Base-by-base conservation (phyloP, 2,888 invertebrate species). In the Protonemura montana region DNA sequence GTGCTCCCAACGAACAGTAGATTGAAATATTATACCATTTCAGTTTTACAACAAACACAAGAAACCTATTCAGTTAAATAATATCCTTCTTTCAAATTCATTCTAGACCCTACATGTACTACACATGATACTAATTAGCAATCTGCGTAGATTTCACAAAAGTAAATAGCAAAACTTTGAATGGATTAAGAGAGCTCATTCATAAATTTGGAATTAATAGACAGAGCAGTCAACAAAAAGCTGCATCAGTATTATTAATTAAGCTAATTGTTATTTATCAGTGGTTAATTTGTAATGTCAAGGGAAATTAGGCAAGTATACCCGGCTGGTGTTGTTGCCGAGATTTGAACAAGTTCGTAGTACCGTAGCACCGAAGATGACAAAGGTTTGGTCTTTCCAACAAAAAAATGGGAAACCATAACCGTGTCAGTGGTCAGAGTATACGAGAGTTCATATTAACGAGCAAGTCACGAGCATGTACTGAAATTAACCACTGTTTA, bases 141-240 rank as follows among this genome's bases (percentile, higher is more conserved):
- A 59, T 59, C 59, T 16, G 1, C 59, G 10, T 35, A 3, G 5
- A 35, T 6, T 13, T 59, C 13, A 3, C 1, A 59, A 59, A 59
- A 59, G 59, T 59, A 59, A 59, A 59, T 59, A 59, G 59, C 59
- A 59, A 59, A 59, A 59, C 59, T 21, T 10, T 59, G 59, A 59
- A 59, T 59, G 59, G 59, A 7, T 59, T 29, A 16, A 87, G 87
- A 86, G 86, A 86, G 84, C 86, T 85, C 80, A 30, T 85, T 78
- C 84, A 81, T 27, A 30, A 81, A 42, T 81, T 86, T 78, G 85
- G 86, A 84, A 59, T 59, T 13, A 59, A 59, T 2, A 59, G 59
- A 59, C 59, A 59, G 59, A 59, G 59, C 59, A 59, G 59, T 59
- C 59, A 3, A 59, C 7, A 59, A 59, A 59, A 59, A 59, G 59